Percentiles rank a stretch among this genome's conserved stretches.
These are phyloP conservation scores for Rhynchopsitta pachyrhyncha DNA, from an alignment of 2,113 vertebrate genomes.

Conservation along the genomic window DNA sequence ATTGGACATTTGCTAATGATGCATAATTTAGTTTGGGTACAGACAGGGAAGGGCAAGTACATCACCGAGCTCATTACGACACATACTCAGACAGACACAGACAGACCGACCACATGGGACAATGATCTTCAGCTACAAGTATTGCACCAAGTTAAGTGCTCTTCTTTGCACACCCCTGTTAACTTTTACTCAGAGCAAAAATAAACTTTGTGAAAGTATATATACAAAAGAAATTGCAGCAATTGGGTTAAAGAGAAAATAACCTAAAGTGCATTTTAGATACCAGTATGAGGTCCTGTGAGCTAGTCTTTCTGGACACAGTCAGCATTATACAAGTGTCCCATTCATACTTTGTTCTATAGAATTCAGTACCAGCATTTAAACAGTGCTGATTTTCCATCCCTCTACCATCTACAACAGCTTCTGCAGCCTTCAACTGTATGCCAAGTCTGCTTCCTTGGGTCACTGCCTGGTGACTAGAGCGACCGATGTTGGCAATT, in stretches of 20 bases:
- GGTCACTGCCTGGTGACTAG: not conserved
- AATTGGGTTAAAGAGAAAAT: conserved; percentile 81
- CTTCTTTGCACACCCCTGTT: conserved; percentile 76
- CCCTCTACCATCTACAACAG: not conserved
- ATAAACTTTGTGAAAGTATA: conserved; percentile 80
- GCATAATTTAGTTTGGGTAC: conserved; percentile 58
- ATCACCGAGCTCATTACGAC: conserved; percentile 8
- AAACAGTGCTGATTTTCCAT: not conserved
- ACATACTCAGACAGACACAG: conserved; percentile 37
- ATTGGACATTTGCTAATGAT: conserved; percentile 67
- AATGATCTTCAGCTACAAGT: conserved; percentile 71
- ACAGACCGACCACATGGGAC: conserved; percentile 49
- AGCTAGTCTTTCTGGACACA: conserved; percentile 71
- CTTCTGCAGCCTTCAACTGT: not conserved
- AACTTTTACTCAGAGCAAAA: conserved; percentile 79
- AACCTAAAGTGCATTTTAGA: conserved; percentile 85
- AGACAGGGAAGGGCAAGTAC: conserved; percentile 24
- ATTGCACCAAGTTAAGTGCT: conserved; percentile 83
- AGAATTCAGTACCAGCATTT: conserved; percentile 54
- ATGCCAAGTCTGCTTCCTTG: not conserved
- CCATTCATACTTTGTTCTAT: conserved; percentile 12
- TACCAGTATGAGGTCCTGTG: conserved; percentile 76
- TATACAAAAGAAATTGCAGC: conserved; percentile 82
- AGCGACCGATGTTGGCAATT: not conserved
- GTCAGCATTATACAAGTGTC: conserved; percentile 65